Evolutionary conservation across 2,797 vertebrate species (phyloP).

Genomic region (Bryconaethiops microstoma): DNA sequence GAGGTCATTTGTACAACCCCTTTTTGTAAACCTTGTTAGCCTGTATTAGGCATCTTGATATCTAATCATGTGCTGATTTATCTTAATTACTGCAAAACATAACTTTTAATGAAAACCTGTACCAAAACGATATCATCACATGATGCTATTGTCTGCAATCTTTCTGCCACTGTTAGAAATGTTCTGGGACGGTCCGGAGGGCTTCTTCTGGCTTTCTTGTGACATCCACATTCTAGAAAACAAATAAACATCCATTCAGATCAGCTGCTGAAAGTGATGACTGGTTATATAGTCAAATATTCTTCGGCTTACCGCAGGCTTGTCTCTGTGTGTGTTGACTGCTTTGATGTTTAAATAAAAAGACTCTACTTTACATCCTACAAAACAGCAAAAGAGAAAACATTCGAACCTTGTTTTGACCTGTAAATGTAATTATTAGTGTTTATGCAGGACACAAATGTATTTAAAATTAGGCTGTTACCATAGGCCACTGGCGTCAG

Average conservation of each 20-base stretch:
- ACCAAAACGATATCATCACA: background rate
- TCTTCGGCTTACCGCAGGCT: conserved; percentile 69
- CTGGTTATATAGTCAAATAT: background rate
- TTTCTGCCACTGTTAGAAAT: conserved; percentile 64
- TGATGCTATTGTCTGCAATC: background rate
- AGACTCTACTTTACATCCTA: conserved; percentile 78
- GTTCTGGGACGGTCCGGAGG: conserved; percentile 77
- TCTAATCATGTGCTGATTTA: background rate
- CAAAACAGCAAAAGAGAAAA: background rate
- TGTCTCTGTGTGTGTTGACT: conserved; percentile 81
- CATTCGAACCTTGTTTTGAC: background rate
- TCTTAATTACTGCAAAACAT: background rate
- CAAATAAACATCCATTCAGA: background rate
- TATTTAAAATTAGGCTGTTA: conserved; percentile 36
- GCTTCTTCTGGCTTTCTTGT: conserved; percentile 79
- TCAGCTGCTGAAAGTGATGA: background rate
- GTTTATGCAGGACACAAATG: background rate
- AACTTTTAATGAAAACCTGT: background rate
- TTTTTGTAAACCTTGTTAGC: conserved; percentile 1
- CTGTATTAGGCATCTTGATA: background rate
- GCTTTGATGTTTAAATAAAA: conserved; percentile 79
- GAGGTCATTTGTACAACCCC: background rate
- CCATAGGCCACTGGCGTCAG: conserved; percentile 86
- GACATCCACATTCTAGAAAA: conserved; percentile 77
- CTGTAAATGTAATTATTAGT: background rate